Evolutionary conservation across 2,113 vertebrate genomes (phyloP), one percentile per base, ranked within the genome.

Genomic region (Onychorhynchus coronatus): DNA sequence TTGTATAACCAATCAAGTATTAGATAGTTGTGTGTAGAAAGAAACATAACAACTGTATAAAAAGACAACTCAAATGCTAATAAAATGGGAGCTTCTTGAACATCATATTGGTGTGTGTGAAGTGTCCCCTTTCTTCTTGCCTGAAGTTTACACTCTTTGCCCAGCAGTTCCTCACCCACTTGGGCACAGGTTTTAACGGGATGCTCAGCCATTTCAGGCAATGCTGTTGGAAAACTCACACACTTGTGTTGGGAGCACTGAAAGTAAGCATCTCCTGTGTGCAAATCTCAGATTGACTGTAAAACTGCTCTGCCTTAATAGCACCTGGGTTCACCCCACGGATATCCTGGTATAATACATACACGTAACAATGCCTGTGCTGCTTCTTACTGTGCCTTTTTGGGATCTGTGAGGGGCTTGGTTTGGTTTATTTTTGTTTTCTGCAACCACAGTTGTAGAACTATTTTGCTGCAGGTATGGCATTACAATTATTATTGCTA

Each of bases 231-330:
- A 70, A 61, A 22, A 24, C 10, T 37, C 55, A 27, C 24, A 2
- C 21, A 14, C 4, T 27, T 1, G 0, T 20, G 11, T 16, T 55
- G 37, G 18, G 21, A 58, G 3, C 44, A 20, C 12, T 67, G 76
- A 37, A 68, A 33, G 8, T 1, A 18, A 30, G 8, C 1, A 0
- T 47, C 39, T 56, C 19, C n/a, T 7, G 1, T 4, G 4, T 33
- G 1, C 33, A 46, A 14, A 27, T 61, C 24, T 81, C 31, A 35
- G 31, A 30, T 3, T 6, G 11, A 37, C 44, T 59, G 30, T 52
- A 31, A 61, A 79, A 79, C 20, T n/a, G 16, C 21, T 68, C 35
- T 22, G 11, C 27, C 12, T 24, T 24, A 3, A 22, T 21, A 61
- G 41, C 22, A 62, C 22, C 47, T 21, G 25, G 19, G 14, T 6